Evolutionary conservation across 2,888 invertebrate species (phyloP).

Genomic region (Clepsis dumicolana): DNA sequence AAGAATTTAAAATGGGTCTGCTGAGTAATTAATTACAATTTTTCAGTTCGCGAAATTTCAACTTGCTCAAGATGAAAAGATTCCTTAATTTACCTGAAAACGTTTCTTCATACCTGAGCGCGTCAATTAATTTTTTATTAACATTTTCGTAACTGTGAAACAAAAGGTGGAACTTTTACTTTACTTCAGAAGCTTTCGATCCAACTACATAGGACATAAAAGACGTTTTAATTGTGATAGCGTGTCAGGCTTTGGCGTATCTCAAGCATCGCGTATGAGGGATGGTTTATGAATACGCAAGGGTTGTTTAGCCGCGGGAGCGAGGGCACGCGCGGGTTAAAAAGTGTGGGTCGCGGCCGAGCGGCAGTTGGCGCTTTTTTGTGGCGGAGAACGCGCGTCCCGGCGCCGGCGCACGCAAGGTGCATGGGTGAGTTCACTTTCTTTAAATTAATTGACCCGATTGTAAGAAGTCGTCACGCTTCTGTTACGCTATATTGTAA

Average conservation of each 20-base stretch:
- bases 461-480: slow-evolving; percentile 13
- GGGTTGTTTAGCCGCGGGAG: slow-evolving; percentile 71
- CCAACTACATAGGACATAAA: background rate
- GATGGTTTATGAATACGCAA: slow-evolving; percentile 78
- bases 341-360: slow-evolving; percentile 73
- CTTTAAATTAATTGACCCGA: slow-evolving; percentile 11
- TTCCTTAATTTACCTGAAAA: slow-evolving; percentile 40
- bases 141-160: slow-evolving; percentile 53
- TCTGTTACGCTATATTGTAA: background rate
- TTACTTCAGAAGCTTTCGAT: slow-evolving; percentile 1
- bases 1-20: slow-evolving; percentile 85
- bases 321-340: slow-evolving; percentile 76
- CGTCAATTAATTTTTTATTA: slow-evolving; percentile 55
- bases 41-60: slow-evolving; percentile 43
- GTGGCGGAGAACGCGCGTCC: slow-evolving; percentile 64
- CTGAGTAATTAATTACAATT: slow-evolving; percentile 83
- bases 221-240: slow-evolving; percentile 29
- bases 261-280: slow-evolving; percentile 55
- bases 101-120: slow-evolving; percentile 32
- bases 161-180: slow-evolving; percentile 26
- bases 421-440: slow-evolving; percentile 50
- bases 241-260: slow-evolving; percentile 31
- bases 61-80: slow-evolving; percentile 43
- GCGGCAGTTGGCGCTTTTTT: slow-evolving; percentile 71
- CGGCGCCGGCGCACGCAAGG: slow-evolving; percentile 62